Base-by-base conservation (phyloP, 2,888 invertebrate genomes). In the Clusia tigrina region DNA sequence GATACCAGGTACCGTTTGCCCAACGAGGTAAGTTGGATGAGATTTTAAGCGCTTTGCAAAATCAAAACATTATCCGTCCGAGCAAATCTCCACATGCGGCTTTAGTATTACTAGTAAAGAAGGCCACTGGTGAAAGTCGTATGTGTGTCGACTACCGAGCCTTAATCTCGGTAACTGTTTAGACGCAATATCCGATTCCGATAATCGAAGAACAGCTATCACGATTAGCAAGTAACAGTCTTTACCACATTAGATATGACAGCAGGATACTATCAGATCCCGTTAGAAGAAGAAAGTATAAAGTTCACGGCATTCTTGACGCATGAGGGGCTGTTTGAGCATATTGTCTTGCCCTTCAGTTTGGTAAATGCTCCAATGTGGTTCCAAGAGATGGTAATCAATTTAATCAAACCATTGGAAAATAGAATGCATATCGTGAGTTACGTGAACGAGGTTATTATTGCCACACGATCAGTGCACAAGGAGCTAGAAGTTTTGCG, bases 321-420 rank as follows among this genome's bases (percentile, higher is more conserved):
- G 5, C 73, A 71, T 0, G 75, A 74, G 46, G 77, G 77, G 9
- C 64, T 76, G 2, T 80, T 68, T 48, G 72, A 80, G 66, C 78
- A 70, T 58, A 54, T 64, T 1, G 37, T 67, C 0, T 74, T 81
- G 74, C 76, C 78, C 1, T 83, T 80, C 63, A 81, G 79, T 2
- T 65, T 79, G 5, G 48, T 67, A 1, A 80, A 80, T 58, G 76
- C 78, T 2, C 75, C 76, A 18, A 64, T 69, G 15, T 68, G 70
- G 15, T 81, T 42, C 42, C 20, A 67, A 5, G 64, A 64, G 23
- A 58, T 62, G 2, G 54, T 60, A 15, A 54, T 23, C 42, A 9
- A n/a, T 15, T 5, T 42, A 6, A 42, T 42, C 42, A n/a, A 15
- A 6, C n/a, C n/a, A n/a, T n/a, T 3, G n/a, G 42, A 6, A 15